These are phyloP conservation scores for Pogonophryne albipinna DNA, from an alignment of 2,797 vertebrate genomes.

Conservation along the genomic window DNA sequence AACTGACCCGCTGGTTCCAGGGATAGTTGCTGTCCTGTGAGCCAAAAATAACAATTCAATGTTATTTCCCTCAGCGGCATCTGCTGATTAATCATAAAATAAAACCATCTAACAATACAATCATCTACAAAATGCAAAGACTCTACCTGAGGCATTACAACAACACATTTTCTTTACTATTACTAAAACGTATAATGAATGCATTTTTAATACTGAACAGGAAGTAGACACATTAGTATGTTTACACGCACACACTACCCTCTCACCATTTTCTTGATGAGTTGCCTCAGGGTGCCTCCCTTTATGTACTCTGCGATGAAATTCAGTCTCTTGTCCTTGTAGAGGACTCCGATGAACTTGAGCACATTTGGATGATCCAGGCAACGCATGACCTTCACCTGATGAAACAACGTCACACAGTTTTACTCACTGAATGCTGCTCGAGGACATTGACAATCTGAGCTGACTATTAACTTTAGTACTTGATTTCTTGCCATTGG, in stretches of 20 bases:
- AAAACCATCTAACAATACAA: neutral
- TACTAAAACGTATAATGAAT: neutral
- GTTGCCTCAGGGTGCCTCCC: slow-evolving; percentile 93
- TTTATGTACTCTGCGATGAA: slow-evolving; percentile 98
- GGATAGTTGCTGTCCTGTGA: slow-evolving; percentile 92
- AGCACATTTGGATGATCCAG: slow-evolving; percentile 97
- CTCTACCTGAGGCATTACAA: neutral
- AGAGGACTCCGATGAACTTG: slow-evolving; percentile 97
- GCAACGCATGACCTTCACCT: slow-evolving; percentile 99
- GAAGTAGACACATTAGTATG: neutral
- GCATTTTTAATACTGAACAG: slow-evolving; percentile 3
- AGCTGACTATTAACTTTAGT: too few species aligned
- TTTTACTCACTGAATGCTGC: slow-evolving; percentile 9
- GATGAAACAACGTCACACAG: slow-evolving; percentile 21
- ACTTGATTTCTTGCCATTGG: neutral
- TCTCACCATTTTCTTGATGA: slow-evolving; percentile 97
- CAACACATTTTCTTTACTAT: neutral
- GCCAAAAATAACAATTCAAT: slow-evolving; percentile 14
- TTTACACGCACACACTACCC: neutral
- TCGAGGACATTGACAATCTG: neutral
- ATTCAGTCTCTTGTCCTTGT: slow-evolving; percentile 98
- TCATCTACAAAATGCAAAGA: neutral
- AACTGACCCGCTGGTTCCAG: slow-evolving; percentile 96
- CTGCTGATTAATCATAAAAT: neutral
- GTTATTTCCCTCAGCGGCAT: neutral